phyloP scores from a whole-genome alignment of 2,113 vertebrate species.

The Megaceryle maxima region DNA sequence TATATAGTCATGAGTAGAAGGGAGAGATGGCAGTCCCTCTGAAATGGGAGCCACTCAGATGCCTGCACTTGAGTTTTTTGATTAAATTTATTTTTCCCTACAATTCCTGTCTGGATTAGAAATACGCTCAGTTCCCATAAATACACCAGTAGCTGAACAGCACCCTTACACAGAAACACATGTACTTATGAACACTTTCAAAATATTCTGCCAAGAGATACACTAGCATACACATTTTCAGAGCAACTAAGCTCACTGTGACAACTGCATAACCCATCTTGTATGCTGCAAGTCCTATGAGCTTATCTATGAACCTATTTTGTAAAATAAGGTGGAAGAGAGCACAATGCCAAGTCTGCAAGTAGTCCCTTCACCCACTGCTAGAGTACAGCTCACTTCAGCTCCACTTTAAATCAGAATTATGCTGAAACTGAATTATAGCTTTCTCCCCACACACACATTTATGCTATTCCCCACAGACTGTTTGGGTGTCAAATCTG shows the following conservation, averaged over 20 bases:
- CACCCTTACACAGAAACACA: not conserved
- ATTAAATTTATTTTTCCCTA: not conserved
- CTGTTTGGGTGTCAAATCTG: slow-evolving; percentile 59
- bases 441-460: not conserved
- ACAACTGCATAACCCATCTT: not conserved
- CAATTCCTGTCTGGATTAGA: not conserved
- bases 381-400: not conserved
- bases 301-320: not conserved
- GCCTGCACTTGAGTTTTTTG: not conserved
- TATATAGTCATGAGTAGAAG: not conserved
- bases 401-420: slow-evolving; percentile 1
- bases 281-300: not conserved
- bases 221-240: not conserved
- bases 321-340: not conserved
- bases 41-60: not conserved
- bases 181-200: not conserved
- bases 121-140: not conserved
- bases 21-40: not conserved
- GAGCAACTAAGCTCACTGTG: not conserved
- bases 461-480: slow-evolving; percentile 37
- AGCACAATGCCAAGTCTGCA: not conserved
- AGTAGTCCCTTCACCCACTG: not conserved
- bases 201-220: not conserved
- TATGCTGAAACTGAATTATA: slow-evolving; percentile 36
- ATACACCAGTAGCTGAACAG: not conserved